Percentiles rank a stretch among this genome's conserved stretches.
These are phyloP conservation scores for Urocynchramus pylzowi DNA, from an alignment of 2,113 vertebrate genomes.

Conservation along the genomic window DNA sequence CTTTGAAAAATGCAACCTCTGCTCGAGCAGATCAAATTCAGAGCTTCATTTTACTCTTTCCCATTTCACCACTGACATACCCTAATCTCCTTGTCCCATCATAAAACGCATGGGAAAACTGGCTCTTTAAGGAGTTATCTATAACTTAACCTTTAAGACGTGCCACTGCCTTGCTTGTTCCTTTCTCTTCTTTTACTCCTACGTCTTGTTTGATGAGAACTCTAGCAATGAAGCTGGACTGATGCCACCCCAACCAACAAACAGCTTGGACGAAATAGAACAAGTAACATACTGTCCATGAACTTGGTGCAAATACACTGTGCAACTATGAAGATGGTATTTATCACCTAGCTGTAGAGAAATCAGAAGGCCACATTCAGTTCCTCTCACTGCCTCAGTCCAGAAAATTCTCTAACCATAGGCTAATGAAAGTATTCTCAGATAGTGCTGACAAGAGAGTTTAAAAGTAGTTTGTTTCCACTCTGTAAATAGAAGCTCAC, in stretches of 20 bases:
- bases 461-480: slow-evolving; percentile 31
- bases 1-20: neutral
- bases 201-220: neutral
- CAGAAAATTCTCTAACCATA: neutral
- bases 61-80: neutral
- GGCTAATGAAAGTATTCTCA: neutral
- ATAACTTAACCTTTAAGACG: neutral
- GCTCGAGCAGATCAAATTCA: neutral
- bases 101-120: neutral
- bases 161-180: neutral
- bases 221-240: neutral
- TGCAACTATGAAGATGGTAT: neutral
- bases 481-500: neutral
- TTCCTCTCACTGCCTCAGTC: neutral
- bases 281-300: neutral
- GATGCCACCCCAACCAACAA: neutral
- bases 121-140: neutral
- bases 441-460: neutral
- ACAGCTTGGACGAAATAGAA: neutral
- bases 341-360: neutral
- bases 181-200: neutral
- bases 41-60: neutral
- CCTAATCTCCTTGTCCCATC: neutral
- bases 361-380: neutral
- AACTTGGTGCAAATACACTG: neutral